Evolutionary conservation across 1,140 invertebrate genomes (phyloP).

Genomic region (Zaprionus capensis): DNA sequence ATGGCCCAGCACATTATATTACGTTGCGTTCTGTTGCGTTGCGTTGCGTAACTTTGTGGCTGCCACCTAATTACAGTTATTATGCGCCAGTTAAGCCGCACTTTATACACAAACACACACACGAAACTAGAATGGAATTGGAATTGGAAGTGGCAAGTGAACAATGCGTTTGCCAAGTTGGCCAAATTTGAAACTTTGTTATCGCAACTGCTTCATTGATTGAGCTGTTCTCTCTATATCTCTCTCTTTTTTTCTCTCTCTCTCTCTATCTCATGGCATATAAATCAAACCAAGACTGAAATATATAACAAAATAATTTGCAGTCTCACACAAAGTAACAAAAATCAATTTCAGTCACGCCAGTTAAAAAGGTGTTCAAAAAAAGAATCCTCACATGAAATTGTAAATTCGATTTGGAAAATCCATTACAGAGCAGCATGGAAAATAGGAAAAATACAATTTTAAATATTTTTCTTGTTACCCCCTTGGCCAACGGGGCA

Average conservation of each 20-base stretch:
- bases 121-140: neutral
- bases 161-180: neutral
- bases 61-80: conserved; percentile 58
- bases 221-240: neutral
- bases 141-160: neutral
- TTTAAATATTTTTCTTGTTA: neutral
- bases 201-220: neutral
- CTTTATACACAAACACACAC: neutral
- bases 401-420: neutral
- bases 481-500: neutral
- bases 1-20: conserved; percentile 39
- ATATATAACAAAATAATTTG: neutral
- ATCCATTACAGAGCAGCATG: neutral
- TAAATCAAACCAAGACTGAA: neutral
- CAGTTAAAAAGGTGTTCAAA: neutral
- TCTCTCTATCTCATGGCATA: neutral
- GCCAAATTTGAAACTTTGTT: neutral
- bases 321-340: neutral
- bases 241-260: neutral
- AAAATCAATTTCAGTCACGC: neutral
- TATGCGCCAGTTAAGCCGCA: conserved; percentile 23
- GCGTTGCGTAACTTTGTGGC: conserved; percentile 40
- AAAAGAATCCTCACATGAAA: neutral
- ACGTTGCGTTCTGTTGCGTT: conserved; percentile 15
- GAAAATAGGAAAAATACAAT: neutral